These are phyloP conservation scores for Agriotes lineatus DNA, from an alignment of 2,888 invertebrate genomes.

Conservation along the genomic window DNA sequence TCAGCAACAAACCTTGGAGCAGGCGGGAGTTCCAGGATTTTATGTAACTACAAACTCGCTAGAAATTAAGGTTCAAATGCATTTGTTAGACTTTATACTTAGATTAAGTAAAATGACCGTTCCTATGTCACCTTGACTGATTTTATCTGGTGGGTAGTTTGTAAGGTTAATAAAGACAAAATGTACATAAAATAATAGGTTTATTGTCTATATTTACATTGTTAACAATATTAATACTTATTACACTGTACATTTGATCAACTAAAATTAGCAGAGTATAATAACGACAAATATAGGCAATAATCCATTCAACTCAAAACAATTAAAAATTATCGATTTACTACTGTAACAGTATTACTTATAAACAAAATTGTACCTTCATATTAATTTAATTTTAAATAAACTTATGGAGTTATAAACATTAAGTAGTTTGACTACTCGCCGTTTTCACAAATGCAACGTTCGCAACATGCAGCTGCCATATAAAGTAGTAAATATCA, in stretches of 20 bases:
- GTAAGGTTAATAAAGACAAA: not conserved
- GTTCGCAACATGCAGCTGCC: constrained; percentile 2
- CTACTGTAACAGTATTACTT: not conserved
- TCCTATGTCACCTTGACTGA: constrained; percentile 33
- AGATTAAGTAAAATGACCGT: constrained; percentile 76
- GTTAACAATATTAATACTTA: constrained; percentile 23
- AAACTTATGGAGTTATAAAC: no score
- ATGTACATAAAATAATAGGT: constrained; percentile 17
- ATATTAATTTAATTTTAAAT: not conserved
- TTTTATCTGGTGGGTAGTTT: no score
- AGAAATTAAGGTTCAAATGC: constrained; percentile 95
- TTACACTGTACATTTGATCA: not conserved
- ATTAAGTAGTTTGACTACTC: constrained; percentile 1
- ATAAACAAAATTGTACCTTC: not conserved
- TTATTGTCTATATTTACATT: constrained; percentile 40
- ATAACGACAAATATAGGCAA: not conserved
- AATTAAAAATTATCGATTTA: not conserved
- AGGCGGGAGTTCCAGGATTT: constrained; percentile 94
- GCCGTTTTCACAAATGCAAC: not conserved
- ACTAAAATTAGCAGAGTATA: not conserved
- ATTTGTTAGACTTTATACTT: constrained; percentile 91
- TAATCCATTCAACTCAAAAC: not conserved
- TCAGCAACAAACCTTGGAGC: constrained; percentile 90
- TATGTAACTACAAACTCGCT: constrained; percentile 89
- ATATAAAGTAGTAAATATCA: not conserved